Percentiles rank a stretch among this genome's conserved stretches.
Conservation (phyloP, 2,888 invertebrate genomes). For the Mesopsocus fuscifrons region DNA sequence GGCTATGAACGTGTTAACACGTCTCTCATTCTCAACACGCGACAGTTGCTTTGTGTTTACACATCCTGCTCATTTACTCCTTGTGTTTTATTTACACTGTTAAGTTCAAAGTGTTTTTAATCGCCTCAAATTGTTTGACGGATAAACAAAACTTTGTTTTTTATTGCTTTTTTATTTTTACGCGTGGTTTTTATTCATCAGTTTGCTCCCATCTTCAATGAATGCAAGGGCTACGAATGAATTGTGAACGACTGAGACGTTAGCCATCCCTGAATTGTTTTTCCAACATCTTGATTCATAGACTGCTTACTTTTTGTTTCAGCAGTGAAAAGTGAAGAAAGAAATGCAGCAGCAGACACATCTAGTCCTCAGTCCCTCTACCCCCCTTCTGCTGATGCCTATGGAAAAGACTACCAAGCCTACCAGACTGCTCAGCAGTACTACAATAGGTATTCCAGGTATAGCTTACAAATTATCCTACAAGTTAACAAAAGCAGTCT, state of each 20-base stretch:
- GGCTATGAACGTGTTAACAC: too few species aligned
- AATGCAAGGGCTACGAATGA: background rate
- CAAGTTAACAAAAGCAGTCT: too few species aligned
- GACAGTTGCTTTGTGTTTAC: conserved; percentile 2
- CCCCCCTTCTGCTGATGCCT: conserved; percentile 14
- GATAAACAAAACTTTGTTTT: conserved; percentile 5
- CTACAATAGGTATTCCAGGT: conserved; percentile 40
- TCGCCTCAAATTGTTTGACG: conserved; percentile 7
- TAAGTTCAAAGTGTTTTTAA: conserved; percentile 9
- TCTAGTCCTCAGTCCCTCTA: conserved; percentile 13
- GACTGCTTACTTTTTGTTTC: too few species aligned
- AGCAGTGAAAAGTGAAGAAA: conserved; percentile 52
- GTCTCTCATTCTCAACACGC: too few species aligned
- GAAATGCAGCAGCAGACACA: conserved; percentile 41
- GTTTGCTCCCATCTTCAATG: conserved; percentile 6
- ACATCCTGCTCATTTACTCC: conserved; percentile 1
- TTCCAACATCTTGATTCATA: too few species aligned
- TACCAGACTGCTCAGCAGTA: conserved; percentile 45
- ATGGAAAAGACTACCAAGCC: conserved; percentile 30
- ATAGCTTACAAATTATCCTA: too few species aligned
- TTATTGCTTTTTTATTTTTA: conserved; percentile 7
- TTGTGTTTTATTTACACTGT: conserved; percentile 8
- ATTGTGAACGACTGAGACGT: background rate
- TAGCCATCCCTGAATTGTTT: background rate
- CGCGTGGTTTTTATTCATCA: background rate